Evolutionary conservation across 2,888 invertebrate genomes (phyloP), one percentile per base, ranked within the genome.

Genomic region (Platycnemis pennipes): DNA sequence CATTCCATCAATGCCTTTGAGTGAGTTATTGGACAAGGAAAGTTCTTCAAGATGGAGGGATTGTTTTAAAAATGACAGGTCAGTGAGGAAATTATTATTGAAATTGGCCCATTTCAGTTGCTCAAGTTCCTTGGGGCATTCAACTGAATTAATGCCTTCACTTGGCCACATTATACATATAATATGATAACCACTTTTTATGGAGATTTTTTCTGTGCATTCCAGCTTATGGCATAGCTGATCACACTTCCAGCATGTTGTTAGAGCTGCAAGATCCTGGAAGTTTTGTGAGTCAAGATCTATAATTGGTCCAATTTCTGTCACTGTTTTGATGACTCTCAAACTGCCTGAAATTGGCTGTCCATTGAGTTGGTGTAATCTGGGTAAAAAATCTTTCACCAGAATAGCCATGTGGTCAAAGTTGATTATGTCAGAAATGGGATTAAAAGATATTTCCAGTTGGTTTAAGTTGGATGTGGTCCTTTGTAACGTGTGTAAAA

Each of bases 361-460:
- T 37, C 89, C 89, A 89, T 89, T 89, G 19, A 89, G 26, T 89
- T 89, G 37, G 26, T 56, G 26, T 1, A 89, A 16, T 42, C 16
- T 4, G 11, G 56, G 42, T 31, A 53, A 56, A 89, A 42, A 37
- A 42, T 56, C 56, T 56, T 42, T 89, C 19, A 31, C 89, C 19
- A 89, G 42, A 16, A 22, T 31, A 16, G 26, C 42, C 56, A 37
- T 37, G 44, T 89, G 89, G 11, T 19, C 56, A 42, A 56, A 26
- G 42, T 44, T 42, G 11, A 42, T 56, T 4, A 44, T 42, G 26
- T 89, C 89, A 56, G 11, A 13, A 22, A 89, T 56, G 19, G 89
- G 89, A 42, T 89, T 89, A 37, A 89, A 89, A 22, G 53, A 56
- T 22, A 89, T 56, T 89, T 89, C 89, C 56, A 89, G 56, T 56